Evolutionary conservation across 2,797 vertebrate genomes (phyloP), one percentile per base, ranked within the genome.

Genomic region (Sebastes matsubarae): DNA sequence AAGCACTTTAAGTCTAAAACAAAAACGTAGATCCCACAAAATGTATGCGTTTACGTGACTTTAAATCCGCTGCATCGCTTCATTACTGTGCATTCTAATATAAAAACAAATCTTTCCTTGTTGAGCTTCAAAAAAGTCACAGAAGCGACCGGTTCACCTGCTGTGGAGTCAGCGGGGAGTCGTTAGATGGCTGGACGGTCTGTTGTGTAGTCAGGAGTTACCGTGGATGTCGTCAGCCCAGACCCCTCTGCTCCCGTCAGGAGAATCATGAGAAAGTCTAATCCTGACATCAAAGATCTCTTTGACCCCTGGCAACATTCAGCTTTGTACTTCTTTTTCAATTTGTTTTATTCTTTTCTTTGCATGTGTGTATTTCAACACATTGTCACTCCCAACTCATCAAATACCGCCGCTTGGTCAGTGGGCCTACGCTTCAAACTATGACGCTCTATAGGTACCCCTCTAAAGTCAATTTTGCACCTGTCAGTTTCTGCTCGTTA

Each of bases 171-270:
- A 70, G 69, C 10, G 3, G 57, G 73, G 63, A 11, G 24, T 36
- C 5, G 13, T 4, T 0, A 2, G 34, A 27, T 50, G 38, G 8
- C 10, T 42, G 59, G 75, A 38, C n/a, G 2, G 11, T 50, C 59
- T 63, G 20, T 8, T 75, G 60, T 75, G 34, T 6, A 46, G 57
- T 71, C 42, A 14, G 65, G 68, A 42, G 76, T 86, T 90, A 34
- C 83, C 73, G 27, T 12, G 68, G 68, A 82, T 90, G 84, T 90
- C 86, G 0, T 90, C 88, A 86, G 71, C 76, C 18, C 20, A 64
- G 72, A 71, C 46, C 68, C 7, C 27, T 79, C 67, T n/a, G 27
- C 50, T 10, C 63, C 78, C 64, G 76, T 82, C 75, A 75, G 59
- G 29, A 63, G 38, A 64, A 61, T 71, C 59, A 27, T 11, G 27